phyloP scores from a whole-genome alignment of 1,140 invertebrate genomes.

The Mactra quadrangularis region DNA sequence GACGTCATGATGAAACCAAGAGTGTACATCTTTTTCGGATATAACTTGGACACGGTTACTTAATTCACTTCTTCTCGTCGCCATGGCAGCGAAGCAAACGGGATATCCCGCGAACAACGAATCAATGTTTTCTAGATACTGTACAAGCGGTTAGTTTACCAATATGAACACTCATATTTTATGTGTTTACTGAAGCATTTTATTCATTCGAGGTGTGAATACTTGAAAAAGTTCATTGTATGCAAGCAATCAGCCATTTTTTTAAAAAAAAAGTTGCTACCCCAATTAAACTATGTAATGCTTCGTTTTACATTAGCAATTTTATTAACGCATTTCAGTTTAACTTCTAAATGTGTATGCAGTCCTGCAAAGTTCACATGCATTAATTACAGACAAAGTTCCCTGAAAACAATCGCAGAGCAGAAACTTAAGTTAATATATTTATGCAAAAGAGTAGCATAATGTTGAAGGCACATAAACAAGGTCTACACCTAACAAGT shows the following conservation, averaged over 20 bases:
- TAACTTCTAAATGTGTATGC: too few species aligned
- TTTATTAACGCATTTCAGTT: too few species aligned
- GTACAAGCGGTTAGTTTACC: conserved; percentile 1
- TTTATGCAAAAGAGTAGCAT: too few species aligned
- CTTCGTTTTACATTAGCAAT: too few species aligned
- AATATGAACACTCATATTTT: conserved; percentile 16
- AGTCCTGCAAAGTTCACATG: too few species aligned
- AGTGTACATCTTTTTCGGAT: conserved; percentile 21
- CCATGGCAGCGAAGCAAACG: conserved; percentile 16
- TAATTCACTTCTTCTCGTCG: conserved; percentile 7
- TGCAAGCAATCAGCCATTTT: neutral
- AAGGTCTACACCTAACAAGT: too few species aligned
- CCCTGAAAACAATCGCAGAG: too few species aligned
- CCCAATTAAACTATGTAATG: too few species aligned
- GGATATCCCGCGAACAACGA: conserved; percentile 21
- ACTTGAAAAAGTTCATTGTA: conserved; percentile 1
- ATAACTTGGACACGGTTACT: conserved; percentile 20
- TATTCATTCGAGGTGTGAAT: conserved; percentile 14
- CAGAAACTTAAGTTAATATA: too few species aligned
- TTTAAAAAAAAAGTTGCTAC: too few species aligned
- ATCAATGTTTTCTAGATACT: conserved; percentile 25
- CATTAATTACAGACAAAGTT: too few species aligned
- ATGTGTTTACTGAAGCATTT: conserved; percentile 33
- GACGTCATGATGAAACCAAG: conserved; percentile 4
- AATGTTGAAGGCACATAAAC: too few species aligned